Conservation (phyloP, 2,797 vertebrate genomes). For the Mormyrops attenuatus region DNA sequence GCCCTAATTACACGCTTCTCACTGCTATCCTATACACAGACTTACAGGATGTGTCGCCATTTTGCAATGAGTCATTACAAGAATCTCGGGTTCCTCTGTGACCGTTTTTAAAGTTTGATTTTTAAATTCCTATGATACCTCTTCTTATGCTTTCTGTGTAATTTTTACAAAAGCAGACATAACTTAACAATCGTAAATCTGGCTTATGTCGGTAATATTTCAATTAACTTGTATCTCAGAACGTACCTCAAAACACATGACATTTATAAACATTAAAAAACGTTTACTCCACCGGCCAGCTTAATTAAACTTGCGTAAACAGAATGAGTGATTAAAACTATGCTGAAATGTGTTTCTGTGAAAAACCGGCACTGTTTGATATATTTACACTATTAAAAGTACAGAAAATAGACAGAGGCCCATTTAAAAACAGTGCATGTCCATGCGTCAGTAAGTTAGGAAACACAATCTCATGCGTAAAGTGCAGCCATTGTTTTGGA, state of each 20-base stretch:
- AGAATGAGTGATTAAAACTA: neutral
- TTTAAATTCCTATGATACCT: neutral
- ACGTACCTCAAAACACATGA: neutral
- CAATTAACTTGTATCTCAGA: neutral
- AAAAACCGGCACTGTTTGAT: neutral
- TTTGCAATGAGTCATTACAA: neutral
- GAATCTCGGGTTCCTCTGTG: neutral
- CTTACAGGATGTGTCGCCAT: neutral
- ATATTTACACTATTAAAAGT: neutral
- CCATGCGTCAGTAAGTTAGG: neutral
- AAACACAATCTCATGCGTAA: neutral
- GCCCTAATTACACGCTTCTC: neutral
- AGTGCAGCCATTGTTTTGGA: neutral
- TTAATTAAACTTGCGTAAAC: neutral
- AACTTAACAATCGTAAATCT: neutral
- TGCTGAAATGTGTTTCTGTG: neutral
- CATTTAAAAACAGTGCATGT: neutral
- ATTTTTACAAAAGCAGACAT: neutral
- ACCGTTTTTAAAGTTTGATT: neutral
- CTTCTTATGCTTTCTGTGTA: neutral
- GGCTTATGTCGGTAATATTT: neutral
- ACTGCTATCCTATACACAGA: neutral
- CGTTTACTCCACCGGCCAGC: neutral
- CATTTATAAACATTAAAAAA: neutral
- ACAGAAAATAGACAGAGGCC: neutral